These are phyloP conservation scores for Rhadinocentrus ornatus DNA, from an alignment of 2,797 vertebrate genomes.

Conservation along the genomic window DNA sequence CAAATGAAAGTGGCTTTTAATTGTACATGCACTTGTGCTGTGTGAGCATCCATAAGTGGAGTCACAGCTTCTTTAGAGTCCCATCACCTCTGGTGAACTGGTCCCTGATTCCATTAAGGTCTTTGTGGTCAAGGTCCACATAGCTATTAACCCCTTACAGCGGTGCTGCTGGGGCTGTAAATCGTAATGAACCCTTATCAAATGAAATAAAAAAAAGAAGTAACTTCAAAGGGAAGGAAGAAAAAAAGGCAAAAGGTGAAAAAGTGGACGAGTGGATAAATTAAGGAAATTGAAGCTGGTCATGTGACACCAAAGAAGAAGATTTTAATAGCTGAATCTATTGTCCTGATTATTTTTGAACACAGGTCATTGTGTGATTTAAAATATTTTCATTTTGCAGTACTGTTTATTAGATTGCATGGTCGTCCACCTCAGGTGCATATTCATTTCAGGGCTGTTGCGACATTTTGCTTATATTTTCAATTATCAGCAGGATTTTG, in stretches of 20 bases:
- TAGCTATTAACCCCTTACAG: constrained; percentile 67
- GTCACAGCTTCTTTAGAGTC: constrained; percentile 57
- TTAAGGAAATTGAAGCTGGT: background rate
- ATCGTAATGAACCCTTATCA: constrained; percentile 59
- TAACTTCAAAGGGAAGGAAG: constrained; percentile 21
- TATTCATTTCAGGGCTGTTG: constrained; percentile 23
- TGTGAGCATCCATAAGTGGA: constrained; percentile 63
- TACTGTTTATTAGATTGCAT: background rate
- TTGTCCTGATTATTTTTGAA: background rate
- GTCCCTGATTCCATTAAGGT: constrained; percentile 69
- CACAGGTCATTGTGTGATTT: constrained; percentile 11
- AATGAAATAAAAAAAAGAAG: constrained; percentile 24
- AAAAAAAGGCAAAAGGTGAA: constrained; percentile 7
- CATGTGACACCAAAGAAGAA: constrained; percentile 8
- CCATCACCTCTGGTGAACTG: constrained; percentile 54
- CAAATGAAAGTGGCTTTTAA: constrained; percentile 70
- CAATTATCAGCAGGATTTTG: constrained; percentile 18
- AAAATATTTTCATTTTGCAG: constrained; percentile 4
- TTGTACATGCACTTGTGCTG: constrained; percentile 52
- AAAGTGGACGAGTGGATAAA: constrained; percentile 2
- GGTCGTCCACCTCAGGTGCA: background rate
- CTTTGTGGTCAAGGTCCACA: constrained; percentile 55
- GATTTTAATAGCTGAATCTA: constrained; percentile 9
- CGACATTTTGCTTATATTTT: constrained; percentile 26
- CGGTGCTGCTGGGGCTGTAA: constrained; percentile 34